These are phyloP conservation scores for Haliclystus octoradiatus DNA, from an alignment of 30 jellyfish, hydroid and myxozoan species.

Conservation along the genomic window DNA sequence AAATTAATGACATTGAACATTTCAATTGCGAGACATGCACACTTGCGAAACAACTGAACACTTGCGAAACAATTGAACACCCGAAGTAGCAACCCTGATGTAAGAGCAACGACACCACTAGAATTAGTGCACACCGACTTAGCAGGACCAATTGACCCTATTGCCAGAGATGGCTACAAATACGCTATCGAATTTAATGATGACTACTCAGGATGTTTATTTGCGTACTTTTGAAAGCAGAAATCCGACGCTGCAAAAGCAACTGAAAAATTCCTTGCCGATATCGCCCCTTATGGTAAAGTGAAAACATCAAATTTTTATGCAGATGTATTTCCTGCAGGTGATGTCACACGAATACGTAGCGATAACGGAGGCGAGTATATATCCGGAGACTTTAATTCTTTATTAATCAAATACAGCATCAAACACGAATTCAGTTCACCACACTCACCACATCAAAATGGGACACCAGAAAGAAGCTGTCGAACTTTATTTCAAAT, in stretches of 20 bases:
- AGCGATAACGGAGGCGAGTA: too few species aligned
- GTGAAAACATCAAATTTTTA: constrained; percentile 14
- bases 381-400: constrained; percentile 14
- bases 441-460: constrained; percentile 51
- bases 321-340: constrained; percentile 12
- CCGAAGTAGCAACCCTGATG: constrained; percentile 20
- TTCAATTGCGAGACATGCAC: constrained; percentile 24
- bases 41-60: constrained; percentile 13
- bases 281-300: constrained; percentile 35
- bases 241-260: constrained; percentile 30
- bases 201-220: too few species aligned
- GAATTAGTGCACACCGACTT: constrained; percentile 43
- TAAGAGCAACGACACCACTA: constrained; percentile 33
- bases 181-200: constrained; percentile 21
- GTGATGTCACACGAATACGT: constrained; percentile 6
- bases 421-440: constrained; percentile 23
- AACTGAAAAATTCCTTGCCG: constrained; percentile 31
- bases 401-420: constrained; percentile 4
- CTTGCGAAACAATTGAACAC: constrained; percentile 27
- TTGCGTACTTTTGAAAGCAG: too few species aligned
- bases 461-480: constrained; percentile 34
- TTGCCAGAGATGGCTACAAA: constrained; percentile 19
- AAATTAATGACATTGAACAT: background rate
- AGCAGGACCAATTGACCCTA: constrained; percentile 49
- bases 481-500: constrained; percentile 31